phyloP scores from a whole-genome alignment of 1,140 invertebrate species.

The Zaprionus vittiger region DNA sequence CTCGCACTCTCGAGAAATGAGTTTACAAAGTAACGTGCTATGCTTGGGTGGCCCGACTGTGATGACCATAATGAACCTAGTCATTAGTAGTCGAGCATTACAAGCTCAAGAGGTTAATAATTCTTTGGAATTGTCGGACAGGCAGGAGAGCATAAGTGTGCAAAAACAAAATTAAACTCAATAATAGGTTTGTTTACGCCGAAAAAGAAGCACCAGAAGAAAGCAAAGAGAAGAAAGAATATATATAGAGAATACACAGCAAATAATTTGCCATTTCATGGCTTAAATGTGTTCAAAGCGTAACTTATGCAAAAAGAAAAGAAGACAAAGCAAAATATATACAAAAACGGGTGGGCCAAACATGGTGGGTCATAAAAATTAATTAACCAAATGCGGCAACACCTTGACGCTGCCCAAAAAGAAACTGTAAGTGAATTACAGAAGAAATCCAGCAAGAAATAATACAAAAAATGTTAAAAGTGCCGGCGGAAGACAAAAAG shows the following conservation, averaged over 20 bases:
- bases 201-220: slow-evolving; percentile 30
- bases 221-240: slow-evolving; percentile 22
- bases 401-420: slow-evolving; percentile 39
- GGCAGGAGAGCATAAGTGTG: slow-evolving; percentile 25
- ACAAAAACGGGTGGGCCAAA: slow-evolving; percentile 19
- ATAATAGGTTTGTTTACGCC: slow-evolving; percentile 75
- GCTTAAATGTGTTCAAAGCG: slow-evolving; percentile 43
- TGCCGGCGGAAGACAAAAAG: slow-evolving; percentile 56
- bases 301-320: slow-evolving; percentile 29
- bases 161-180: slow-evolving; percentile 43
- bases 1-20: not conserved
- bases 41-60: slow-evolving; percentile 28
- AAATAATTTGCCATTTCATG: slow-evolving; percentile 14
- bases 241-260: slow-evolving; percentile 11
- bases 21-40: not conserved
- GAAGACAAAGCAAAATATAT: slow-evolving; percentile 12
- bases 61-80: slow-evolving; percentile 50
- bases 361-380: slow-evolving; percentile 56
- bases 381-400: slow-evolving; percentile 68
- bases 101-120: slow-evolving; percentile 52
- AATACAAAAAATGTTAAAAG: slow-evolving; percentile 58
- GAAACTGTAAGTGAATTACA: slow-evolving; percentile 67
- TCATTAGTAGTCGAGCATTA: slow-evolving; percentile 64
- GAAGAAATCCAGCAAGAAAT: slow-evolving; percentile 4
- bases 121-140: slow-evolving; percentile 46